These are phyloP conservation scores for Melanotaenia nigrans DNA, from an alignment of 2,797 vertebrate species.

Conservation along the genomic window DNA sequence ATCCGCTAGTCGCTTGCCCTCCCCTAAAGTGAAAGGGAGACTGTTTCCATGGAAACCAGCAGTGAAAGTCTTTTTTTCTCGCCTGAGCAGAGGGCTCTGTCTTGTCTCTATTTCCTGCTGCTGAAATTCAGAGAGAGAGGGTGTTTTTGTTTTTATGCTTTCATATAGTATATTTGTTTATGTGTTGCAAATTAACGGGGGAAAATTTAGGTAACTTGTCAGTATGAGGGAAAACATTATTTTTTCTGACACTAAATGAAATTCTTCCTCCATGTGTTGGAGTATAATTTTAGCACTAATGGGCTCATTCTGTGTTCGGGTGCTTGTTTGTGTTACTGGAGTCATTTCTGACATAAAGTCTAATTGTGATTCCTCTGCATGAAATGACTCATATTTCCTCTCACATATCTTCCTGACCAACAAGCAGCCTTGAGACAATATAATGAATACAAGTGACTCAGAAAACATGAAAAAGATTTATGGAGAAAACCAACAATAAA, in stretches of 20 bases:
- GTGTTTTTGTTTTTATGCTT: conserved; percentile 46
- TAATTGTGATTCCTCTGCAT: conserved; percentile 66
- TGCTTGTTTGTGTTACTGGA: conserved; percentile 36
- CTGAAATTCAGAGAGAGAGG: conserved; percentile 53
- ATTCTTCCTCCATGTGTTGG: conserved; percentile 28
- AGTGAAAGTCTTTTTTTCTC: conserved; percentile 77
- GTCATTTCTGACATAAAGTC: conserved; percentile 54
- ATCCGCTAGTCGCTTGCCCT: conserved; percentile 66
- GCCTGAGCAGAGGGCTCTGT: conserved; percentile 74
- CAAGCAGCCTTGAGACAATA: conserved; percentile 32
- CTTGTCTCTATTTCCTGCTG: conserved; percentile 76
- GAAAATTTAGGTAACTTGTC: conserved; percentile 29
- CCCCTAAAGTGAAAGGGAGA: conserved; percentile 72
- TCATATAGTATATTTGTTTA: conserved; percentile 44
- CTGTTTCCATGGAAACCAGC: conserved; percentile 87
- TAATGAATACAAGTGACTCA: conserved; percentile 48
- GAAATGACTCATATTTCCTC: conserved; percentile 70
- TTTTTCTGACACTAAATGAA: conserved; percentile 40
- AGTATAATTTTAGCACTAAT: conserved; percentile 18
- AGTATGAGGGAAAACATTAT: conserved; percentile 28
- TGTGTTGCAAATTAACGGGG: conserved; percentile 16
- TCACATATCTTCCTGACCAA: conserved; percentile 47
- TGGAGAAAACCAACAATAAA: conserved; percentile 8
- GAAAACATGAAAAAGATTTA: neutral
- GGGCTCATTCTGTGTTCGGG: conserved; percentile 18